Evolutionary conservation across 2,888 invertebrate genomes (phyloP).

Genomic region (Scaptomyza cyrtandrae): DNA sequence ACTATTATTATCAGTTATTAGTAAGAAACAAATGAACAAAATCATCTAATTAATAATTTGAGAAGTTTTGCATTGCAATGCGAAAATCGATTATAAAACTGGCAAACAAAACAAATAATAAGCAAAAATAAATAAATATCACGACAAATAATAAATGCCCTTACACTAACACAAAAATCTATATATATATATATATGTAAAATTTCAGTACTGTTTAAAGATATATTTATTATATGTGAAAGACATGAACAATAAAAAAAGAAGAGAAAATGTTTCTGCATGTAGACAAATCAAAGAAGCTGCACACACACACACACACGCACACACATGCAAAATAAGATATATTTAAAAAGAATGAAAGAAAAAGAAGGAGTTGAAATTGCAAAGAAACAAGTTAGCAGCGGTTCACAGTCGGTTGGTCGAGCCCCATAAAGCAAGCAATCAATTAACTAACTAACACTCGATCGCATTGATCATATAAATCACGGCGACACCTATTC

Average conservation of each 20-base stretch:
- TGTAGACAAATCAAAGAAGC: background rate
- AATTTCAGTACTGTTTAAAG: no score
- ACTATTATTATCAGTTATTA: conserved; percentile 15
- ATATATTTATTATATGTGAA: no score
- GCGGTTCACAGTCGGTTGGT: background rate
- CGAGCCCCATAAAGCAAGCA: conserved; percentile 13
- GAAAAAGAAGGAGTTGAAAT: background rate
- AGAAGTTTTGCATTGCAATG: conserved; percentile 1
- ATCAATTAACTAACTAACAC: conserved; percentile 33
- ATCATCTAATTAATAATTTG: background rate
- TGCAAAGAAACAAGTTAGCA: conserved; percentile 8
- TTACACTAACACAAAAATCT: no score
- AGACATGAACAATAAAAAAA: background rate
- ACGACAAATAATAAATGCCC: no score
- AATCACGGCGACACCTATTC: conserved; percentile 29
- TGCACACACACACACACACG: background rate
- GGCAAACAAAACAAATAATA: background rate
- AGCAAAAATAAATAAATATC: background rate
- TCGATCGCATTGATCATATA: conserved; percentile 38
- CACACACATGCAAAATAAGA: background rate
- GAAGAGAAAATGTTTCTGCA: background rate
- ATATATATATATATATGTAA: no score
- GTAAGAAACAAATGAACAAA: background rate
- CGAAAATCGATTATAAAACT: background rate
- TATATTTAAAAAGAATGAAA: background rate